phyloP scores from a whole-genome alignment of 2,888 invertebrate species.

The Drosophila helvetica region DNA sequence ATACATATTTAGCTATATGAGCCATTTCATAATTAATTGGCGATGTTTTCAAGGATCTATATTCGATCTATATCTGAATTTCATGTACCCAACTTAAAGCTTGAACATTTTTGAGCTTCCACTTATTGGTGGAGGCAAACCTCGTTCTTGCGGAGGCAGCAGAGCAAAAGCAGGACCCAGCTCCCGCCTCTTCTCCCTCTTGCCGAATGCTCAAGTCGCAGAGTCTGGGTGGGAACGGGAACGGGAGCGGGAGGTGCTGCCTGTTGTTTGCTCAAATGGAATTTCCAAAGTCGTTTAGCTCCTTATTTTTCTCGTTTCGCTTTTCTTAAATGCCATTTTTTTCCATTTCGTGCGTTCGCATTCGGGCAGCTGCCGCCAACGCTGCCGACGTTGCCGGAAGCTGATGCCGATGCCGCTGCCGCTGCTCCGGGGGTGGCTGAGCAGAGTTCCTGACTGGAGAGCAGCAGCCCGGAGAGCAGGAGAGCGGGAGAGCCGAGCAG shows the following conservation, averaged over 20 bases:
- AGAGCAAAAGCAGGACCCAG: background rate
- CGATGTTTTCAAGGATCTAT: background rate
- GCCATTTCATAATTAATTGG: no score
- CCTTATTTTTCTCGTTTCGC: slow-evolving; percentile 78
- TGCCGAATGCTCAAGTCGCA: background rate
- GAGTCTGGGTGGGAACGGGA: background rate
- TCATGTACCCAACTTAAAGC: slow-evolving; percentile 27
- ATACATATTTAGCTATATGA: no score
- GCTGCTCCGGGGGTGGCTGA: slow-evolving; percentile 63
- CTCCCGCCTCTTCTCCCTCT: slow-evolving; percentile 1
- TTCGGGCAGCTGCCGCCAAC: slow-evolving; percentile 71
- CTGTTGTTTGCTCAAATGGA: slow-evolving; percentile 78
- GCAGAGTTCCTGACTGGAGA: slow-evolving; percentile 72
- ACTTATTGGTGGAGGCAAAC: slow-evolving; percentile 32
- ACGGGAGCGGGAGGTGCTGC: slow-evolving; percentile 48
- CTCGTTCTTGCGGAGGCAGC: slow-evolving; percentile 1
- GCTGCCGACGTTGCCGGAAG: slow-evolving; percentile 48
- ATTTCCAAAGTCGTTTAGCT: slow-evolving; percentile 80
- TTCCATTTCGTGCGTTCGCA: slow-evolving; percentile 75
- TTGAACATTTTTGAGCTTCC: slow-evolving; percentile 23
- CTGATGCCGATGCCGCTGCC: slow-evolving; percentile 24
- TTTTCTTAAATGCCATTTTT: slow-evolving; percentile 78
- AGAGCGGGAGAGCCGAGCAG: slow-evolving; percentile 27
- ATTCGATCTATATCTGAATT: background rate
- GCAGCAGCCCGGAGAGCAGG: slow-evolving; percentile 45